Conservation (phyloP, 2,113 vertebrate genomes). For the Sciurus niger region DNA sequence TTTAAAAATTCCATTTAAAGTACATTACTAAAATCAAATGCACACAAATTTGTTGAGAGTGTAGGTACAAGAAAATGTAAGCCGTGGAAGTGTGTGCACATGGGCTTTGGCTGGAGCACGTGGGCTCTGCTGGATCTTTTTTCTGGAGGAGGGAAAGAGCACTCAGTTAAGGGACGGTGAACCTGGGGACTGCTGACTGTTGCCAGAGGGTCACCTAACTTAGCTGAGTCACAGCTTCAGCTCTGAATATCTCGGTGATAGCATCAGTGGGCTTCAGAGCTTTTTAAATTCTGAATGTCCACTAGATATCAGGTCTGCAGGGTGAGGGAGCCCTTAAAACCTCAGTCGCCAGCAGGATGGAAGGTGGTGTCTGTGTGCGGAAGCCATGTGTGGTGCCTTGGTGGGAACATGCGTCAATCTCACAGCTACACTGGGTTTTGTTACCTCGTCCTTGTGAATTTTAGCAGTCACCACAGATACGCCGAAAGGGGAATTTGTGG, state of each 20-base stretch:
- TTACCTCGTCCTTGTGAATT: not conserved
- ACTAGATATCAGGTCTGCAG: not conserved
- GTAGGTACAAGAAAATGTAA: not conserved
- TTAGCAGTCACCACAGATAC: not conserved
- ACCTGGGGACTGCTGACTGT: not conserved
- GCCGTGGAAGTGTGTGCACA: not conserved
- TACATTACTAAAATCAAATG: not conserved
- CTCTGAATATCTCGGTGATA: not conserved
- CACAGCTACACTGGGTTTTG: not conserved
- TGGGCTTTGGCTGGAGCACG: not conserved
- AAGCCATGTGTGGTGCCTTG: not conserved
- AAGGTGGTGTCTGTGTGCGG: accelerated
- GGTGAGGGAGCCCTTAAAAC: not conserved
- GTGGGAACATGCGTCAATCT: accelerated
- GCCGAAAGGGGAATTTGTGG: not conserved
- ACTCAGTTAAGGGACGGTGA: not conserved
- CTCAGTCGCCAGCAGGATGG: too few species aligned
- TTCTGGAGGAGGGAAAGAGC: not conserved
- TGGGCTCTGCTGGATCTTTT: not conserved
- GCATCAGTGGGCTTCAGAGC: not conserved
- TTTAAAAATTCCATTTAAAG: not conserved
- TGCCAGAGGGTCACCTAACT: not conserved
- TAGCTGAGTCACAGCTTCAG: not conserved
- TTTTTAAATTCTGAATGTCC: not conserved
- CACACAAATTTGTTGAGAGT: not conserved